A percentile compares a stretch with the other conserved stretches of the same genome.
Evolutionary conservation across 2,888 invertebrate species (phyloP).

Genomic region (Idaea biselata): DNA sequence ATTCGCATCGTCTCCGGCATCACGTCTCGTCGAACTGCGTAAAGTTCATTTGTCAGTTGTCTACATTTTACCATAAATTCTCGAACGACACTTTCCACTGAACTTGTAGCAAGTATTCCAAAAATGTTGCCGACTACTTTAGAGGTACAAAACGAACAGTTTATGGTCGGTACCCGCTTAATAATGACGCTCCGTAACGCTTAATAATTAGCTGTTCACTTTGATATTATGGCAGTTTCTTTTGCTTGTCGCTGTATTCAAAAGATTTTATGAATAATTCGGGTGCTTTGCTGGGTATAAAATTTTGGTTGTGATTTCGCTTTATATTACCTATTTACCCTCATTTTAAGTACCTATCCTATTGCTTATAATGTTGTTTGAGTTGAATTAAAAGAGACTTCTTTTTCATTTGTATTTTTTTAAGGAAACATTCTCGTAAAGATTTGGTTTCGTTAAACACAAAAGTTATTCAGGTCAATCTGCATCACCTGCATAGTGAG

Average conservation of each 20-base stretch:
- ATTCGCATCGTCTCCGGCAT: slow-evolving; percentile 57
- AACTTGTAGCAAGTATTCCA: slow-evolving; percentile 42
- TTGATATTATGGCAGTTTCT: slow-evolving; percentile 31
- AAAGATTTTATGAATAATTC: slow-evolving; percentile 23
- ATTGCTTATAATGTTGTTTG: not conserved
- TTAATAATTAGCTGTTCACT: slow-evolving; percentile 40
- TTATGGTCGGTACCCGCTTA: slow-evolving; percentile 32
- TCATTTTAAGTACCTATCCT: not conserved
- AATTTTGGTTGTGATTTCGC: not conserved
- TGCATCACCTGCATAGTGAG: slow-evolving; percentile 47
- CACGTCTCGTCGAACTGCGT: slow-evolving; percentile 55
- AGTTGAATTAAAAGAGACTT: not conserved
- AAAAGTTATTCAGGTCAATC: slow-evolving; percentile 18
- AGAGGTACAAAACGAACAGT: slow-evolving; percentile 33
- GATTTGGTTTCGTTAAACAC: not conserved
- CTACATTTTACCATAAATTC: slow-evolving; percentile 54
- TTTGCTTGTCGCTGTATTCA: slow-evolving; percentile 26
- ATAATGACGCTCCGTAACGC: slow-evolving; percentile 33
- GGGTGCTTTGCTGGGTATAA: slow-evolving; percentile 4
- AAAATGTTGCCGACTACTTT: slow-evolving; percentile 39
- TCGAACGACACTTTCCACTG: slow-evolving; percentile 45
- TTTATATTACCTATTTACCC: not conserved
- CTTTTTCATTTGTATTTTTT: not conserved
- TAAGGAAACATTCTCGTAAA: not conserved
- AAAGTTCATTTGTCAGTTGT: slow-evolving; percentile 66